A percentile compares a stretch with the other conserved stretches of the same genome.
Evolutionary conservation across 2,888 invertebrate species (phyloP).

Genomic region (Hedya salicella): DNA sequence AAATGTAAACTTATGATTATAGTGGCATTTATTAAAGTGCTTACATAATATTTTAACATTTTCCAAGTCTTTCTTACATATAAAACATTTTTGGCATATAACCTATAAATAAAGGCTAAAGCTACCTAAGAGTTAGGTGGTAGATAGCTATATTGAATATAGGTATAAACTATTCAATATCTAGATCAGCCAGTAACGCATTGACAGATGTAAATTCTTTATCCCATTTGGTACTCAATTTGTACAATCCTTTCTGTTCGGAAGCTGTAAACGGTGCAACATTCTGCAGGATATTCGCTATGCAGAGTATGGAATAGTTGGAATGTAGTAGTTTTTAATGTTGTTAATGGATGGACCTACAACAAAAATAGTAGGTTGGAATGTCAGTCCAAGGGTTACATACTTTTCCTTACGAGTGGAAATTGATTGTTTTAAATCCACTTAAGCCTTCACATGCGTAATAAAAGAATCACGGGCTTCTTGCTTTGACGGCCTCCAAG

Average conservation of each 20-base stretch:
- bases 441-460: background rate
- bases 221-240: slow-evolving; percentile 9
- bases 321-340: too few relatives aligned
- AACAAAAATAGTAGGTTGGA: slow-evolving; percentile 9
- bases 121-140: too few relatives aligned
- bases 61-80: background rate
- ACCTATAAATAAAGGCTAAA: too few relatives aligned
- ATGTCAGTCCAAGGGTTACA: slow-evolving; percentile 1
- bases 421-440: background rate
- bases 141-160: too few relatives aligned
- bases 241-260: slow-evolving; percentile 1
- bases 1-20: background rate
- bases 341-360: too few relatives aligned
- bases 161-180: slow-evolving; percentile 4
- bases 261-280: slow-evolving; percentile 6
- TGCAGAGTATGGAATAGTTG: slow-evolving; percentile 14
- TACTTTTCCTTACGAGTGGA: slow-evolving; percentile 7
- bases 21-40: slow-evolving; percentile 4
- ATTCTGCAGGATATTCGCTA: slow-evolving; percentile 9
- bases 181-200: slow-evolving; percentile 5
- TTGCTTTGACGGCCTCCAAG: slow-evolving; percentile 1
- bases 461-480: slow-evolving; percentile 4
- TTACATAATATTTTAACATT: slow-evolving; percentile 3
- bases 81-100: slow-evolving; percentile 6
- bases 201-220: slow-evolving; percentile 5